Evolutionary conservation across 1,140 invertebrate species (phyloP), one percentile per base, ranked within the genome.

Genomic region (Drosophila repleta): DNA sequence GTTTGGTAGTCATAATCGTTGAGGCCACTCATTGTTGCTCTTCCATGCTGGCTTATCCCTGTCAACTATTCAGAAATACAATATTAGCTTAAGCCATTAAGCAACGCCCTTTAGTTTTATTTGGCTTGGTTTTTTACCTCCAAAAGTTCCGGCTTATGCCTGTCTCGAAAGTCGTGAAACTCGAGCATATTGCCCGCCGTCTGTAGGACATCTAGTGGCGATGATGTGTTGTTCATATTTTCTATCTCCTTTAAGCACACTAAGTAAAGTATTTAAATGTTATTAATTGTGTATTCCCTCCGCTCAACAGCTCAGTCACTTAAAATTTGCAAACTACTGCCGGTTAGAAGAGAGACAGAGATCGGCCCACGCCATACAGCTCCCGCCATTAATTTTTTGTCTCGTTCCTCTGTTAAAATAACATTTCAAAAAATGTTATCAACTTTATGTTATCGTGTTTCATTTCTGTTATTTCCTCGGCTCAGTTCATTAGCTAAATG

Each of bases 1-100:
- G 93, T 95, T 58, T 97, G 97, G 93, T 99, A 99, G 90, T 99
- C 97, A 91, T 95, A 94, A 89, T 98, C 97, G 83, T 96, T 96
- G 21, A 97, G 92, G 15, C 98, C 98, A 94, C 97, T 98, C 37
- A 82, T 90, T 2, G 91, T 91, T 37, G 91, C 81, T 41, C 90
- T 90, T n/a, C 88, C 84, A 74, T 92, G 90, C 48, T 91, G 91
- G 57, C 69, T 90, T 4, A 92, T 84, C 17, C 90, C 90, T 5
- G 91, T 92, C 20, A 91, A 45, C 90, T 91, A 49, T 17, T 49
- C 45, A 24, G 18, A 56, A 24, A 7, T 18, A 11, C 3, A 11
- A 3, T 11, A 43, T 41, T 29, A 46, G 24, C 41, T 32, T 45
- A 5, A 26, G n/a, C 1, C n/a, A 5, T 11, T 37, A 43, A 4